Conservation (phyloP, 2,797 vertebrate species). For the Morelia viridis region DNA sequence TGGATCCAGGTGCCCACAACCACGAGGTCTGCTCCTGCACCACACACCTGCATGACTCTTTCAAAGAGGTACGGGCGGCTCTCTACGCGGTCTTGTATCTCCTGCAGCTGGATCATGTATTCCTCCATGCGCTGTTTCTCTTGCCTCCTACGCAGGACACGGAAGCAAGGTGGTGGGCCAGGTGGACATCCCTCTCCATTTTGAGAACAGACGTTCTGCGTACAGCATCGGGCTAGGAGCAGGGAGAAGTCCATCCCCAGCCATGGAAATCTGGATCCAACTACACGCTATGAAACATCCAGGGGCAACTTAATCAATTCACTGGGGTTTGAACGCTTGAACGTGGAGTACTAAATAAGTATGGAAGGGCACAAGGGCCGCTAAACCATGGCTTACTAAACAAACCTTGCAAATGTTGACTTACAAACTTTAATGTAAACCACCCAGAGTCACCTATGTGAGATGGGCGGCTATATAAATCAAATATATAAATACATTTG, state of each 20-base stretch:
- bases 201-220: background rate
- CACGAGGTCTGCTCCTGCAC: background rate
- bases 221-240: background rate
- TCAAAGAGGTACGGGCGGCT: conserved; percentile 68
- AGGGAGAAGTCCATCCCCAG: background rate
- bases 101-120: conserved; percentile 61
- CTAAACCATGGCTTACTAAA: no score
- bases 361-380: no score
- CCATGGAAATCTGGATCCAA: background rate
- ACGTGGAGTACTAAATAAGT: no score
- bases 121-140: conserved; percentile 60
- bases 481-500: background rate
- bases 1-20: background rate
- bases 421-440: no score
- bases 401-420: no score
- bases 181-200: no score
- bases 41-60: conserved; percentile 67
- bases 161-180: background rate
- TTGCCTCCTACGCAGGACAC: conserved; percentile 46
- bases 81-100: conserved; percentile 65
- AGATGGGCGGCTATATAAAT: background rate
- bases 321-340: background rate
- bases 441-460: background rate
- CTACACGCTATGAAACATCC: background rate
- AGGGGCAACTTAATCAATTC: background rate